Conservation (phyloP, 2,797 vertebrate genomes). For the Phoebastria nigripes region DNA sequence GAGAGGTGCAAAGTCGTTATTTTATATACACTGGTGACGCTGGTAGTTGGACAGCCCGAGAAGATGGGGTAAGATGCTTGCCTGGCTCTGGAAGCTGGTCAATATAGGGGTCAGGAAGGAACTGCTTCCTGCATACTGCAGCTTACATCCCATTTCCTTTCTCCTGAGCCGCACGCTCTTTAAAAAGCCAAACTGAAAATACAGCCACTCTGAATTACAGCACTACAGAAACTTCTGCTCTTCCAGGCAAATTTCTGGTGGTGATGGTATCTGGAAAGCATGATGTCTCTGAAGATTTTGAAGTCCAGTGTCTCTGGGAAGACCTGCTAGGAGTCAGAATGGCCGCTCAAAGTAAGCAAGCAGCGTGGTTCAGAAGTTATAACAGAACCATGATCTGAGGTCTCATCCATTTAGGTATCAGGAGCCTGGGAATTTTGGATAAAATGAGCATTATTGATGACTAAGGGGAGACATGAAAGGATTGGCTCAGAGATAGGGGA, state of each 20-base stretch:
- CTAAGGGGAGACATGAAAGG: background rate
- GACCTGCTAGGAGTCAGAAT: background rate
- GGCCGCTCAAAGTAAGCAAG: background rate
- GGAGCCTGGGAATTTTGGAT: background rate
- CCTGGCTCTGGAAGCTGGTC: background rate
- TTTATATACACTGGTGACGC: background rate
- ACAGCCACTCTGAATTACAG: background rate
- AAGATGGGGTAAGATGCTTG: background rate
- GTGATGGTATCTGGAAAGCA: background rate
- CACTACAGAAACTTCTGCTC: background rate
- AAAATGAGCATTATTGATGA: background rate
- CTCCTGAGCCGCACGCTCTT: background rate
- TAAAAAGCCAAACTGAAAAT: background rate
- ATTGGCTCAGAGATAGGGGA: background rate
- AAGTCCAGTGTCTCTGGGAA: background rate
- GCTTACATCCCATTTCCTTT: background rate
- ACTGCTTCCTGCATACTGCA: background rate
- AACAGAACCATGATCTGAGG: background rate
- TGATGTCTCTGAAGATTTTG: background rate
- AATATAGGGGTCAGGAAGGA: background rate
- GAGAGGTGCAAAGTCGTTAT: background rate
- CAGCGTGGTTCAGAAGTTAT: background rate
- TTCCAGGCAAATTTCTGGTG: background rate
- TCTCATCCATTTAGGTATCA: background rate
- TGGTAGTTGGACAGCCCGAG: background rate